Evolutionary conservation across 2,888 invertebrate genomes (phyloP), one percentile per base, ranked within the genome.

Genomic region (Acronicta alni): DNA sequence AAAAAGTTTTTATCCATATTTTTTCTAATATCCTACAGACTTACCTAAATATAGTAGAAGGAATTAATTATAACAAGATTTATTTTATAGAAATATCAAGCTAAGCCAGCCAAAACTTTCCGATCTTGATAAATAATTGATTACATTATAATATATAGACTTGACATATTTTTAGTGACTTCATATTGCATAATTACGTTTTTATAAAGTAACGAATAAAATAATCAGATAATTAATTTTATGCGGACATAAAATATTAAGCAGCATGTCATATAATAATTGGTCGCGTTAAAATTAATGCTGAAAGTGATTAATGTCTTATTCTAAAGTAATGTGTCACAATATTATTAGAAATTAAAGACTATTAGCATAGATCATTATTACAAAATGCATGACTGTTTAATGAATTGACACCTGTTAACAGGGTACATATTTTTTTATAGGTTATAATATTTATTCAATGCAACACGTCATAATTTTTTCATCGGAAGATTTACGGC

Each of bases 281-380:
- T 77, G 67, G 65, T 52, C 26, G 12, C 48, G 37, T 61, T 62
- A 46, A 59, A 71, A 72, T 64, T 67, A 65, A 45, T 44, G 44
- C 49, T 57, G 41, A 57, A 70, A 74, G 43, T 75, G 65, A 75
- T 79, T 70, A 79, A 77, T 67, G 77, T 74, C 57, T 59, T 55
- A 62, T 49, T 72, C 42, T 6, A 39, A 54, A 71, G 49, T 67
- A 47, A 55, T 57, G 52, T 67, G 75, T 75, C 72, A 79, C 15
- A 78, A 75, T 45, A 78, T 69, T 58, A 58, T 65, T 64, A 60
- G 61, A 70, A 64, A 77, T 63, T 67, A 65, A 49, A 15, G 32
- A 44, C 44, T 47, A 62, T 78, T 77, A 60, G 38, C 59, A 67
- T 73, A 57, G 54, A 55, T 57, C 45, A 62, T 57, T 35, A 14